A percentile compares a stretch with the other conserved stretches of the same genome.
Evolutionary conservation across 2,113 vertebrate species (phyloP).

Genomic region (Oophaga pumilio): DNA sequence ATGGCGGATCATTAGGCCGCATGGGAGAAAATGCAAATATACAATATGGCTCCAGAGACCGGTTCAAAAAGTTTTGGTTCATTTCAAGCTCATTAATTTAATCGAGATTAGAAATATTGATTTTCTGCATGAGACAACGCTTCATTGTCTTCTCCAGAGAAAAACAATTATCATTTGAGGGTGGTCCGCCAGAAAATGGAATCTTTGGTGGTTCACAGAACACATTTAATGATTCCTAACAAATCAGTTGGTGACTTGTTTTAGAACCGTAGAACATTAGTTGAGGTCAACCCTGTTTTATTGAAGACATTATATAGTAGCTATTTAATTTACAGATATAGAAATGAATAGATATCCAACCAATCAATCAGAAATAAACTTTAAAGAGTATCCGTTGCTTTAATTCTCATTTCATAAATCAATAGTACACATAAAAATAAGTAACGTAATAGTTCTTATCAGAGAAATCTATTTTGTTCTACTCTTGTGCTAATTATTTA

Average conservation of each 20-base stretch:
- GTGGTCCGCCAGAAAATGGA: neutral
- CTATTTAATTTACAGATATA: neutral
- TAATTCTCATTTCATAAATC: too few species aligned
- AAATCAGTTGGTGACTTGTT: neutral
- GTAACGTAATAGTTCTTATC: too few species aligned
- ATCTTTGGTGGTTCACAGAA: neutral
- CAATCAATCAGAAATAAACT: neutral
- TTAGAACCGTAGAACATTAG: neutral
- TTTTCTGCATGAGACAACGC: slow-evolving; percentile 14
- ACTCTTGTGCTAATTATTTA: too few species aligned
- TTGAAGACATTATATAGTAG: neutral
- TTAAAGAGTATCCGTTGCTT: neutral
- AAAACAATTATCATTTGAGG: neutral
- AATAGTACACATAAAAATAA: too few species aligned
- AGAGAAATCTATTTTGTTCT: too few species aligned
- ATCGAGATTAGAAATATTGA: slow-evolving; percentile 39
- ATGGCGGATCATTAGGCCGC: slow-evolving; percentile 6
- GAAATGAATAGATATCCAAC: neutral
- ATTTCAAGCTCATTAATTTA: slow-evolving; percentile 42
- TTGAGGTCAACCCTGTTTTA: neutral
- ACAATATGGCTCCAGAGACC: neutral
- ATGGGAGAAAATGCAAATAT: neutral
- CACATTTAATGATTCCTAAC: neutral
- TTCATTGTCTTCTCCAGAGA: neutral
- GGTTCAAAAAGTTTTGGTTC: slow-evolving; percentile 6